Base-by-base conservation (phyloP, 2,113 vertebrate genomes). In the Orycteropus afer region DNA sequence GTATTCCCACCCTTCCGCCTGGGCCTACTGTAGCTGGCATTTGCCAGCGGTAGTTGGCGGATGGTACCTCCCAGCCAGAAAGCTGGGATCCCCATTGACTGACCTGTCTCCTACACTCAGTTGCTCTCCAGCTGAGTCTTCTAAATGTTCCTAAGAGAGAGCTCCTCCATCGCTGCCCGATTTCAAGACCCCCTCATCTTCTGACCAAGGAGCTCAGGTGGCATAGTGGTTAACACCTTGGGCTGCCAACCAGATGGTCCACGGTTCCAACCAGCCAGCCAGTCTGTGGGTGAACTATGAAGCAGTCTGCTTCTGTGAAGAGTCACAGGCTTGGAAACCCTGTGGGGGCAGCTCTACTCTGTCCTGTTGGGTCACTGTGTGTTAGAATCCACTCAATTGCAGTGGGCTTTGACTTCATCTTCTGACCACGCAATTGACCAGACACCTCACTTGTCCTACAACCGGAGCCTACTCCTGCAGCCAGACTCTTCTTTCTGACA, bases 1-100 rank as follows among this genome's bases (percentile, higher is more conserved):
- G 42, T 57, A 10, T 49, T 29, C 11, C 18, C 40, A 5, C 17
- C 7, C 0, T n/a, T 27, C 3, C 0, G 17, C 29, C 69, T 49
- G 5, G 3, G 20, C 51, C 20, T 42, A 37, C 32, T 77, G 34
- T 14, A 34, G 1, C 2, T 40, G 69, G 10, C 25, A 4, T 42
- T 22, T 55, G 61, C 14, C 3, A 12, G 11, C 34, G 27, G 37
- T 53, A 18, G 81, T 29, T 67, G 27, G 11, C 29, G 59, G 45
- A 63, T 32, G 67, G 27, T 25, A 27, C 4, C 23, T 5, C 8
- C 40, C 27, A 79, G 29, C 14, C 23, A 73, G 40, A 53, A 34
- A 59, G 34, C 83, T 59, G 42, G 55, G 22, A 7, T 79, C 49
- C 7, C 37, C 61, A 25, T 51, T 59, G 63, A 45, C 25, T 34